Evolutionary conservation across 2,888 invertebrate species (phyloP), one percentile per base, ranked within the genome.

Genomic region (Noctua comes): DNA sequence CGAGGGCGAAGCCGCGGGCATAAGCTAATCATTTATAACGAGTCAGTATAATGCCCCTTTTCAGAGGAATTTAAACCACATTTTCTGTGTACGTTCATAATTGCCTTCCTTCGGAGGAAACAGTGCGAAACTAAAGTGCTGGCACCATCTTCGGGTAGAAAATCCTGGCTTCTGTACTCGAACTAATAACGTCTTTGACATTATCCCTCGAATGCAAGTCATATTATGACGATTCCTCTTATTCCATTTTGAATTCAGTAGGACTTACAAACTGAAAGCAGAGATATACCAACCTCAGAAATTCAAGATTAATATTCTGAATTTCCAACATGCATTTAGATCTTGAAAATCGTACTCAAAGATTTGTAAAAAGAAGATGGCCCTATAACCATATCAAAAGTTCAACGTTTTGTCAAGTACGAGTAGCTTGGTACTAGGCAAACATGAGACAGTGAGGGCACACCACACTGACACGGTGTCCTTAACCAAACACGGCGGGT

Each of bases 351-450:
- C 31, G 16, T 46, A 27, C 64, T 64, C 36, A 64, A 36, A 64
- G n/a, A 31, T 36, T 64, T n/a, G 8, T 40, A 43, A 18, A n/a
- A 59, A 1, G 16, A 43, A 62, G 31, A 77, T n/a, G 16, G 18
- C 4, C 4, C 18, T 46, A n/a, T 51, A 24, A 6, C 4, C n/a
- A 10, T 57, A 31, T 27, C 16, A 43, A 57, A 81, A 73, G 54
- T 80, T 73, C 65, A 66, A 82, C 40, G 82, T 73, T 31, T 82
- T 59, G 16, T 79, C 13, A 66, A 74, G 59, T 43, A 46, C 43
- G 4, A 43, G 66, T 51, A 31, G 43, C 68, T 64, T 36, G 18
- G 31, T 43, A 46, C 31, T 62, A 59, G 40, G n/a, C 36, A 82
- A 75, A 73, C 40, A 85, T 57, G 68, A 48, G 51, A 82, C 24